Base-by-base conservation (phyloP, 2,888 invertebrate genomes). In the Papilio elwesi region DNA sequence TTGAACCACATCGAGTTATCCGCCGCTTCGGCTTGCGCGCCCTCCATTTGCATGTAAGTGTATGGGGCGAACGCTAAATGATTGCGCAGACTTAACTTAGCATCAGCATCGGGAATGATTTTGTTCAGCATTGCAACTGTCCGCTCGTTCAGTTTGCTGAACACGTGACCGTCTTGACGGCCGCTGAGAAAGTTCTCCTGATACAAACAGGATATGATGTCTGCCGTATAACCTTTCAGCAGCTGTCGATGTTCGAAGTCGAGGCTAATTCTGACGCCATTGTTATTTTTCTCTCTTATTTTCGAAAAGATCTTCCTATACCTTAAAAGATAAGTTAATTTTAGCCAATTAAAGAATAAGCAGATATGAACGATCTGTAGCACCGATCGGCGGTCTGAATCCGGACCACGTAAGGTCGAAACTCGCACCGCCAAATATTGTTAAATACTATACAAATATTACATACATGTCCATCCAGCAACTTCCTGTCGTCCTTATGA, bases 41-140 rank as follows among this genome's bases (percentile, higher is more conserved):
- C 81, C 12, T 81, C 82, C 0, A 87, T 55, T 9, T 82, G 78
- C 69, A 84, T 75, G 59, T 86, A 89, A 0, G 89, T 91, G 75
- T 90, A 89, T 0, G 90, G 85, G 0, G 89, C 87, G 67, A 94
- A 87, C 0, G 93, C 93, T 69, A 90, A 74, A 74, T 90, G 90
- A 67, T 90, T 90, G 51, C 87, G 79, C 52, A 93, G 78, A 77
- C 91, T 90, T 1, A 91, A 78, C 38, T 84, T 85, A 0, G 83
- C 75, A 53, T 92, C 90, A 0, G 85, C 83, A 3, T 88, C 85
- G 0, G 91, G 88, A 36, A 91, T 84, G 0, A 84, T 59, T 7
- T 84, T 82, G 0, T n/a, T 64, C 1, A 94, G 80, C 75, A 88
- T 87, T 1, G 81, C 79, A 0, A 89, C 86, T 0, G 90, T 68